Conservation (phyloP, 2,888 invertebrate genomes). For the Diaphora mendica region DNA sequence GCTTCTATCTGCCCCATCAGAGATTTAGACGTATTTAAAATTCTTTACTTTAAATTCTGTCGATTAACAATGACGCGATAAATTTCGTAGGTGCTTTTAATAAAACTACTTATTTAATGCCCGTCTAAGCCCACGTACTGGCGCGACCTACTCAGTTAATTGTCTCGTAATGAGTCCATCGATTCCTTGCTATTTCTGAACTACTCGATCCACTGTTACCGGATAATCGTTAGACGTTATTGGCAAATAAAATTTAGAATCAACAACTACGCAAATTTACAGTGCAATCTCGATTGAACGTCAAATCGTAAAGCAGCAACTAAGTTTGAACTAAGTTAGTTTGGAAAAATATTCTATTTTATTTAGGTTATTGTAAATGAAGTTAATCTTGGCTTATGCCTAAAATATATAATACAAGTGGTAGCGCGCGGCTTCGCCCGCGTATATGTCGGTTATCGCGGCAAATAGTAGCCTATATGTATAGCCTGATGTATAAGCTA, state of each 20-base stretch:
- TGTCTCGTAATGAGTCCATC: conserved; percentile 74
- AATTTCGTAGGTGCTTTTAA: conserved; percentile 16
- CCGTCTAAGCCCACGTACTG: conserved; percentile 42
- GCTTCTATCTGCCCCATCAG: background rate
- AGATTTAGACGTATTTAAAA: background rate
- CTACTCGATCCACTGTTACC: conserved; percentile 39
- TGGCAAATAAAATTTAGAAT: background rate
- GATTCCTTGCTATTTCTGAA: conserved; percentile 71
- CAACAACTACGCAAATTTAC: background rate
- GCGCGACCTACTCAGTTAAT: conserved; percentile 70
- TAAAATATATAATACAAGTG: too few relatives aligned
- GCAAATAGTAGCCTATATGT: too few relatives aligned
- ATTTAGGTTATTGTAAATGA: background rate
- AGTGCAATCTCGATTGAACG: background rate
- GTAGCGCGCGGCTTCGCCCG: too few relatives aligned
- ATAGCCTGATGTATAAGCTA: too few relatives aligned
- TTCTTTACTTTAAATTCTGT: background rate
- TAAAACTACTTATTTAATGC: conserved; percentile 28
- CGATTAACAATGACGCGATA: background rate
- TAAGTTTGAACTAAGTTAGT: background rate
- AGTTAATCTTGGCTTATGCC: background rate
- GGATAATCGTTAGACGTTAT: conserved; percentile 29
- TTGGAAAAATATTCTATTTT: background rate
- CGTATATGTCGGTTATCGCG: too few relatives aligned
- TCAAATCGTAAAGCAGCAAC: background rate